phyloP scores from a whole-genome alignment of 1,140 invertebrate genomes.

The Daktulosphaira vitifoliae region DNA sequence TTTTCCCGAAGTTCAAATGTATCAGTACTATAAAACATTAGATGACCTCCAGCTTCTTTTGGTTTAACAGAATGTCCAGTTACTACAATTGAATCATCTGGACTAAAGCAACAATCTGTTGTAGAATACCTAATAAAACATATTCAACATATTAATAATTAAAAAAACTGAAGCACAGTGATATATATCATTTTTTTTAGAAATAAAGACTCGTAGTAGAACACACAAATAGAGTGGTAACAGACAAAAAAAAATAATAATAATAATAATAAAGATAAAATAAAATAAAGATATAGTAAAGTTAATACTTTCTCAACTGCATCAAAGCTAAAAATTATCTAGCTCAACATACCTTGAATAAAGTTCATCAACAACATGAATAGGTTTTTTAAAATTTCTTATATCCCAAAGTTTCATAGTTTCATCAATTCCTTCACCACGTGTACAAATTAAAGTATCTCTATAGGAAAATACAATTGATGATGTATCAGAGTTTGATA shows the following conservation, averaged over 20 bases:
- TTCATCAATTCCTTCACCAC: slow-evolving; percentile 69
- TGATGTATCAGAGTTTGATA: slow-evolving; percentile 70
- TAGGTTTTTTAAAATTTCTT: slow-evolving; percentile 67
- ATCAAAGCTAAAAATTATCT: too few species aligned
- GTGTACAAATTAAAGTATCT: slow-evolving; percentile 65
- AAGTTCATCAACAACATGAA: slow-evolving; percentile 60
- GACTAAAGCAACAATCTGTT: slow-evolving; percentile 69
- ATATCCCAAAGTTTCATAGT: slow-evolving; percentile 94
- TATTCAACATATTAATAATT: too few species aligned
- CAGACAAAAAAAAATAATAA: too few species aligned
- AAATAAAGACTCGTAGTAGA: too few species aligned
- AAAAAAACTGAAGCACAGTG: too few species aligned
- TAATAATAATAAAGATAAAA: too few species aligned
- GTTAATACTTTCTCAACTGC: too few species aligned
- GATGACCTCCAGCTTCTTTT: slow-evolving; percentile 58
- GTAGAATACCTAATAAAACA: slow-evolving; percentile 35
- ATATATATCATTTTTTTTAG: too few species aligned
- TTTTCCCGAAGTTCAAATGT: slow-evolving; percentile 67
- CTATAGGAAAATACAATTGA: slow-evolving; percentile 83
- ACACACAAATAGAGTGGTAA: too few species aligned
- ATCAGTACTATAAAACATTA: slow-evolving; percentile 74
- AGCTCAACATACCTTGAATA: slow-evolving; percentile 58
- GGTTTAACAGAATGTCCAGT: slow-evolving; percentile 78
- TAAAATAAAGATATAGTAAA: too few species aligned
- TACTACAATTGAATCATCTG: slow-evolving; percentile 79